Percentiles rank a stretch among this genome's conserved stretches.
Evolutionary conservation across 2,888 invertebrate species (phyloP).

Genomic region (Lysandra bellargus): DNA sequence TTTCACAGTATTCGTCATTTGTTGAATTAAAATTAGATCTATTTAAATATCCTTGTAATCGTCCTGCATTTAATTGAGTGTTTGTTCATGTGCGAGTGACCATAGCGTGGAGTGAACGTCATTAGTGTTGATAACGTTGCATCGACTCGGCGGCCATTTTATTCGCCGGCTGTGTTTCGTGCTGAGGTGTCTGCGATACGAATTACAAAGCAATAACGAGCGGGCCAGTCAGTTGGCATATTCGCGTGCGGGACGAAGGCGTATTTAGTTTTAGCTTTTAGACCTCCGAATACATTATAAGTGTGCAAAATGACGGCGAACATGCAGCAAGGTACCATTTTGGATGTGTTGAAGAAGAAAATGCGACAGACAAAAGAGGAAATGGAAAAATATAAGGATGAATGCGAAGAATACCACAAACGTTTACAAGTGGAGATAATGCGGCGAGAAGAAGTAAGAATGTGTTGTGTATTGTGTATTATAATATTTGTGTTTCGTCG

Average conservation of each 20-base stretch:
- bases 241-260: constrained; percentile 78
- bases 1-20: constrained; percentile 57
- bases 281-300: constrained; percentile 63
- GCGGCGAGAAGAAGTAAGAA: constrained; percentile 98
- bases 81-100: constrained; percentile 43
- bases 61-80: constrained; percentile 40
- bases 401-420: constrained; percentile 97
- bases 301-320: constrained; percentile 89
- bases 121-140: constrained; percentile 62
- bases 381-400: constrained; percentile 99
- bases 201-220: constrained; percentile 70
- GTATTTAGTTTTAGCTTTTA: constrained; percentile 73
- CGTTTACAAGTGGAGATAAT: constrained; percentile 96
- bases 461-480: constrained; percentile 64
- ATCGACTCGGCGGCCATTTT: constrained; percentile 77
- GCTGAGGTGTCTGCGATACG: constrained; percentile 77
- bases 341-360: constrained; percentile 99
- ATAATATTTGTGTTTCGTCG: constrained; percentile 51
- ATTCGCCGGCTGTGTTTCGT: constrained; percentile 77
- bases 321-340: constrained; percentile 94
- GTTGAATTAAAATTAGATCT: constrained; percentile 51
- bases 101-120: constrained; percentile 45
- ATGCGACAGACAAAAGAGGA: constrained; percentile 99
- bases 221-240: constrained; percentile 77
- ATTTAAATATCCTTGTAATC: neutral